A percentile compares a stretch with the other conserved stretches of the same genome.
These are phyloP conservation scores for Vimba vimba DNA, from an alignment of 2,113 vertebrate species.

Conservation along the genomic window DNA sequence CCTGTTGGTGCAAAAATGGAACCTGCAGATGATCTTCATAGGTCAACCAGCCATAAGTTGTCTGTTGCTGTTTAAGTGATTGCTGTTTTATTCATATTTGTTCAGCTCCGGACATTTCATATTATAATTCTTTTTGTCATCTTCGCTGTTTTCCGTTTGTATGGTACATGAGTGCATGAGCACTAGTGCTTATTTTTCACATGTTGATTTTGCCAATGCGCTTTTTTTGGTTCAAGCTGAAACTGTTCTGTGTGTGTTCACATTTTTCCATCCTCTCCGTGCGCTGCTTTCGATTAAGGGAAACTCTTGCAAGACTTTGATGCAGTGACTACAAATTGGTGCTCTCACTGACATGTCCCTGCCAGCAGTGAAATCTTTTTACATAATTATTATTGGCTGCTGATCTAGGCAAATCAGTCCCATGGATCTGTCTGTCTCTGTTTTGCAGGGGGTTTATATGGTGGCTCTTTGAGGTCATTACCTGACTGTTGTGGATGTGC, in stretches of 20 bases:
- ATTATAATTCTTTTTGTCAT: background rate
- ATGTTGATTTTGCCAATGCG: background rate
- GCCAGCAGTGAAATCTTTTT: background rate
- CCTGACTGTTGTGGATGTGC: background rate
- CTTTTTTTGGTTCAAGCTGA: background rate
- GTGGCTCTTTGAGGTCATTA: background rate
- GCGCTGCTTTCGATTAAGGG: background rate
- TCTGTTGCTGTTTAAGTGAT: background rate
- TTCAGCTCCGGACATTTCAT: background rate
- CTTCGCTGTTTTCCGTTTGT: background rate
- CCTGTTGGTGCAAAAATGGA: constrained; percentile 24
- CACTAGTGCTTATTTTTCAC: background rate
- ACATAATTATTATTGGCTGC: constrained; percentile 2
- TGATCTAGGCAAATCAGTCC: background rate
- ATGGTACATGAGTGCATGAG: background rate
- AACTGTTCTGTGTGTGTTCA: background rate
- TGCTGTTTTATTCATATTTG: background rate
- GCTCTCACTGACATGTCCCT: background rate
- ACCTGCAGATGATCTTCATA: background rate
- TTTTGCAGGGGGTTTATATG: background rate
- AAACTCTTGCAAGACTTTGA: background rate
- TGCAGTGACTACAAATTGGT: constrained; percentile 17
- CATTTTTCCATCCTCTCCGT: background rate
- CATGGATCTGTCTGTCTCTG: background rate
- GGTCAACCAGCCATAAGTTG: constrained; percentile 16